Percentiles rank a stretch among this genome's conserved stretches.
phyloP scores from a whole-genome alignment of 1,140 invertebrate species.

The Palaemon carinicauda region DNA sequence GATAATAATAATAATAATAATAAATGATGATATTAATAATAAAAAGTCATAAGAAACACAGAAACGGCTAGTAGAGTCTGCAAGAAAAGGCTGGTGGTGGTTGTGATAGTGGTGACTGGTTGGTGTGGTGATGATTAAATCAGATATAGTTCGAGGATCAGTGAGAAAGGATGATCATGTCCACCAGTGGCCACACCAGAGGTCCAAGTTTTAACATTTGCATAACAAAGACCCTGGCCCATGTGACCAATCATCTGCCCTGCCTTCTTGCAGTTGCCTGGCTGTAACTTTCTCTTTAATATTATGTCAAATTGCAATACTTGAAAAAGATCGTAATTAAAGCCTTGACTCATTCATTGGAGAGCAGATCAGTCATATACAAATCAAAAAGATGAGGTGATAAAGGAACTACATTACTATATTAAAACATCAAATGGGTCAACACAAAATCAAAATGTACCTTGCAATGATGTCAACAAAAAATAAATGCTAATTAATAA shows the following conservation, averaged over 20 bases:
- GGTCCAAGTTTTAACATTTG: background rate
- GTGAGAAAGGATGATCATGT: conserved; percentile 27
- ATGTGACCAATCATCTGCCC: conserved; percentile 43
- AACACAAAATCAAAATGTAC: no score
- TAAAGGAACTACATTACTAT: no score
- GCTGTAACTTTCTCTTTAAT: conserved; percentile 14
- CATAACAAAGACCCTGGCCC: conserved; percentile 28
- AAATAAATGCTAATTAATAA: no score
- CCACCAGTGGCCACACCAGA: conserved; percentile 35
- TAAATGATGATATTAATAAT: conserved; percentile 7
- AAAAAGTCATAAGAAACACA: conserved; percentile 19
- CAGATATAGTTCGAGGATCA: background rate
- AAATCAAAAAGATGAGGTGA: no score
- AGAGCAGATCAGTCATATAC: no score
- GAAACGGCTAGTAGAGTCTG: conserved; percentile 54
- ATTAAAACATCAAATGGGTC: no score
- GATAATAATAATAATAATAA: no score
- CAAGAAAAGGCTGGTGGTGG: conserved; percentile 44
- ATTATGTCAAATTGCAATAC: no score
- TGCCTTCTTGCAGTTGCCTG: conserved; percentile 23
- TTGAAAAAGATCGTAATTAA: background rate
- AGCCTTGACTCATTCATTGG: background rate
- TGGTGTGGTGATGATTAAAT: background rate
- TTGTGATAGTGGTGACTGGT: conserved; percentile 28
- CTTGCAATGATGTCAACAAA: no score